Base-by-base conservation (phyloP, 1,140 invertebrate genomes). In the Acromyrmex charruanus region DNA sequence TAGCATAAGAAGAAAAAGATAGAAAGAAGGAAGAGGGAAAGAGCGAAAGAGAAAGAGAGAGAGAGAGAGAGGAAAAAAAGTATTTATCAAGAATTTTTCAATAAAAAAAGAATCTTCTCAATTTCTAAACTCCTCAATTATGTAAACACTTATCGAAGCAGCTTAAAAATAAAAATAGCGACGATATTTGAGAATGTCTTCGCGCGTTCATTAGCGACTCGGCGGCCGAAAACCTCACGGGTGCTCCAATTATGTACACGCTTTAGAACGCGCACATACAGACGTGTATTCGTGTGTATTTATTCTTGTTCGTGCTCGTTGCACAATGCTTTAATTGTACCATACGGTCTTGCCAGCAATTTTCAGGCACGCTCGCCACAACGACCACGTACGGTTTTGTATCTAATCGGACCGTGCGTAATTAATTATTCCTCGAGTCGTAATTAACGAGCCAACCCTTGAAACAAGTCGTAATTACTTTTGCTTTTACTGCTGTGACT, bases 391-490 rank as follows among this genome's bases (percentile, higher is more conserved):
- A 84, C 39, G 80, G 58, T 84, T 75, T 84, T 75, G 69, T 75
- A 75, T 84, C 71, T 75, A 84, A 84, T 84, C 80, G 69, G 55
- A 84, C 55, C 25, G 80, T 75, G 28, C 59, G 63, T 79, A 85
- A 79, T 85, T 85, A 84, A 84, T 84, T 75, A 75, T 84, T 75
- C 80, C 44, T 39, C 53, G 53, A 74, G 35, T 74, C 21, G 68
- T 74, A 75, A 84, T 84, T 74, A 84, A 84, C 55, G 44, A 63
- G 39, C 35, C 18, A 16, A 10, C 6, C 55, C 39, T 72, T 69
- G 68, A 39, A 84, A 14, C 39, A 71, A 63, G 72, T 63, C 80
- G 69, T 58, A 75, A 82, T 82, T 59, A 69, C 80, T 84, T 75
- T 74, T 69, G 80, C 35, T 49, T 82, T 75, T 51, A 25, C 55